These are phyloP conservation scores for Pteropus rufus DNA, from an alignment of 2,797 vertebrate genomes.

Conservation along the genomic window DNA sequence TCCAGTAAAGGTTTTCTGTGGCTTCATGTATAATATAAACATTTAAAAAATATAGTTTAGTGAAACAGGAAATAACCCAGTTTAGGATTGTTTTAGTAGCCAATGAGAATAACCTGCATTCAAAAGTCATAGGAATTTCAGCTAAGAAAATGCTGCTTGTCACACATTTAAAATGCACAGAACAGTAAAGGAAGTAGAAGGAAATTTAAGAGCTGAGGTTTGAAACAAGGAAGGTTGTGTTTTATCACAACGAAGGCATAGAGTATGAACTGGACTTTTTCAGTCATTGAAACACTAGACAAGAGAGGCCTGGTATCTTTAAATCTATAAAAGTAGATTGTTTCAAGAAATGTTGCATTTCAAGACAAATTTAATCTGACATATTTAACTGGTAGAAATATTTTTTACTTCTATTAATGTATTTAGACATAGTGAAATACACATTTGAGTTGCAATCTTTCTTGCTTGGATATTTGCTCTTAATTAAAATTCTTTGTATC, in stretches of 20 bases:
- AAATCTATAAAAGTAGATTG: constrained; percentile 44
- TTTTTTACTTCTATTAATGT: constrained; percentile 51
- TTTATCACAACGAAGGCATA: constrained; percentile 60
- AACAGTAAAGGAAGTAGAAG: constrained; percentile 57
- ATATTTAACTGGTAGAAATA: constrained; percentile 37
- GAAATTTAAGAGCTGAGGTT: constrained; percentile 71
- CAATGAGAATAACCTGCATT: constrained; percentile 27
- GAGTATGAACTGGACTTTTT: constrained; percentile 4
- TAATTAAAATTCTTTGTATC: constrained; percentile 68
- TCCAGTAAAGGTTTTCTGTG: background rate
- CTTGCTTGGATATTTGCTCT: constrained; percentile 63
- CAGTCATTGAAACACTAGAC: constrained; percentile 56
- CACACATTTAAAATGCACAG: constrained; percentile 54
- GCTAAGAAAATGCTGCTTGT: constrained; percentile 47
- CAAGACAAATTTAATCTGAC: constrained; percentile 46
- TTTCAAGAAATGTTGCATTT: constrained; percentile 56
- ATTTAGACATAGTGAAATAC: constrained; percentile 49
- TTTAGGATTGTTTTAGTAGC: background rate
- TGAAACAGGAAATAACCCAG: constrained; percentile 25
- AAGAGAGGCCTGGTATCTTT: constrained; percentile 10
- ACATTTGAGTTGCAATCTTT: constrained; percentile 51
- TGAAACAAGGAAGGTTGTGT: constrained; percentile 72
- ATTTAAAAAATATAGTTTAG: background rate
- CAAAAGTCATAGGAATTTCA: constrained; percentile 34
- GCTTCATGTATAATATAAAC: background rate